Base-by-base conservation (phyloP, 2,797 vertebrate species). In the Siniperca obscura region DNA sequence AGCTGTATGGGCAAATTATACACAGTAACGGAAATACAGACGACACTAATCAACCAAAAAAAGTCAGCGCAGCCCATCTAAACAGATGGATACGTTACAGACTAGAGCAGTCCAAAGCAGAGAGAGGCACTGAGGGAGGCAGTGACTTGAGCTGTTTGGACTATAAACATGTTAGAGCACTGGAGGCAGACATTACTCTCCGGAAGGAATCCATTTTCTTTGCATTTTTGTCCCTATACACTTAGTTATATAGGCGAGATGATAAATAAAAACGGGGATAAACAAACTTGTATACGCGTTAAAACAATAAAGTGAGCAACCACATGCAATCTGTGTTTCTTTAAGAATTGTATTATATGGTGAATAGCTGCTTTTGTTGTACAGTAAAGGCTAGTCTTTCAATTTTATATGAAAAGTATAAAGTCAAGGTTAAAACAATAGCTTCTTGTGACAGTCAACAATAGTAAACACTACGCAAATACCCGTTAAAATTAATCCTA, bases 1-100 rank as follows among this genome's bases (percentile, higher is more conserved):
- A 27, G 52, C 70, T 46, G 53, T 57, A 53, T 46, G 70, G 44
- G 34, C 53, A 66, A 77, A 78, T 87, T 55, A 70, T 50, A 57
- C 70, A 85, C 46, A 67, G 17, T 48, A 59, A 73, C 21, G 16
- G 36, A 72, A 62, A 62, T 44, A 79, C 36, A 67, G 3, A 34
- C 2, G 1, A 38, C 9, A 50, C 21, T 22, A 34, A 27, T 44
- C 27, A 38, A 9, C 17, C 7, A 34, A 67, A 40, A 30, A 44
- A 57, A 53, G 42, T 61, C 13, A 40, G 34, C 40, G 3, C 19
- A 62, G 40, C 3, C 7, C 17, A 17, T 3, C 0, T 22, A 22
- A 74, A 73, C 57, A 74, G 70, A 34, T 74, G 57, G 48, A 74
- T 5, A 16, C 48, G 19, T 22, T 10, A 48, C 46, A 36, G 36